Base-by-base conservation (phyloP, 2,113 vertebrate species). In the Brevimyrus niger region DNA sequence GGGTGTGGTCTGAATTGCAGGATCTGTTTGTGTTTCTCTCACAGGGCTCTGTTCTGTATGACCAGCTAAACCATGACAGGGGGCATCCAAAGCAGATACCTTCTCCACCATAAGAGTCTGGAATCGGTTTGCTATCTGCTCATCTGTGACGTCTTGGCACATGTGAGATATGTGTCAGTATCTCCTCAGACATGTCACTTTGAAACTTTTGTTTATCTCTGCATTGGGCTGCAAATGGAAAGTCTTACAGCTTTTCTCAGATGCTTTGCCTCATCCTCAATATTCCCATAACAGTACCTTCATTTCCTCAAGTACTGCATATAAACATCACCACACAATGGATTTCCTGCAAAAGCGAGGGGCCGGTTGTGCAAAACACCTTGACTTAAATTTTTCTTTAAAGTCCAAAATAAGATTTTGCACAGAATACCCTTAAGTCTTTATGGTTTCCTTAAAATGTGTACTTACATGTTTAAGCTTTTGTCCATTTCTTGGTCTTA, bases 1-100 rank as follows among this genome's bases (percentile, higher is more conserved):
- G 90, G 19, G 3, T 35, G 47, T 88, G 42, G 17, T 58, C 55
- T 80, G 3, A 47, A 27, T 3, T 88, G 38, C 19, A 83, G 15
- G 42, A 69, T 8, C 21, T 48, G 82, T 80, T 23, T 90, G 10
- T 90, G 8, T 51, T 31, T 91, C 11, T 88, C 38, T 91, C 90
- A 85, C 93, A 95, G 92, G 93, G 86, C 1, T 91, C 93, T 2
- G 90, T 95, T 89, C 94, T 95, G 90, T 95, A 95, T 10, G 94
- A 91, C 13, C 92, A 96, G 89, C 91, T 95, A 89, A 95, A 94
- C 91, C 92, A 65, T 44, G 53, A 17, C 21, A n/a, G 55, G 5
- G 5, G 44, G 86, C 17, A 46, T 8, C 35, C 53, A 13, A 51
- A 50, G 53, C 44, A 87, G 50, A 87, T 35, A 38, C 55, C 53